Base-by-base conservation (phyloP, 2,797 vertebrate species). In the Clarias fuscus region DNA sequence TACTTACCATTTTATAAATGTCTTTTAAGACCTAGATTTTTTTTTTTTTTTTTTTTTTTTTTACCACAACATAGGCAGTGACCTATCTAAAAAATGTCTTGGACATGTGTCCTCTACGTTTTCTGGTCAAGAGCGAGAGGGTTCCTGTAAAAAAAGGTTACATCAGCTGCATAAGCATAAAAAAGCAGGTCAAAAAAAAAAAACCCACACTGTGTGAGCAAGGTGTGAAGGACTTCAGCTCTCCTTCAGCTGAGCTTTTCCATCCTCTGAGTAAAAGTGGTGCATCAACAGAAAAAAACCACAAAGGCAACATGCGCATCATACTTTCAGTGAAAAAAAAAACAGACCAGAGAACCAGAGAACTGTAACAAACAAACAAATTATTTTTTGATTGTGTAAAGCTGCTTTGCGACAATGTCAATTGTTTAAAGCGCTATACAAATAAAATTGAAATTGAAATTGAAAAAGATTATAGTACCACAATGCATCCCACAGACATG, bases 111-210 rank as follows among this genome's bases (percentile, higher is more conserved):
- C 80, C 64, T 68, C 0, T n/a, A 68, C 6, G 15, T 22, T 82
- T 82, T 53, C 80, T 53, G 53, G 62, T 15, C 79, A 62, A 59
- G 30, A 72, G 67, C 48, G 33, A 8, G n/a, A 71, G 53, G 18
- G 40, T 85, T 85, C 67, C 68, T 85, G 76, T 85, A 64, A 85
- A 4, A 37, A 80, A 81, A 17, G 84, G 65, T 62, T 56, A 85
- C n/a, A 20, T 30, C 18, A 72, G 61, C 30, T 70, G n/a, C 37
- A 24, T 27, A 33, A 72, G 48, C 53, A 77, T 56, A 27, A 59
- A 77, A 77, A 61, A 85, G 5, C 65, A 61, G 76, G 84, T 80
- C 76, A 72, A 24, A 62, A 40, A 78, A 71, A 56, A 56, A 71
- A 27, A 14, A 1, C 71, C 77, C 22, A 80, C 77, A 64, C 11